Evolutionary conservation across 2,113 vertebrate genomes (phyloP).

Genomic region (Catharus minimus): DNA sequence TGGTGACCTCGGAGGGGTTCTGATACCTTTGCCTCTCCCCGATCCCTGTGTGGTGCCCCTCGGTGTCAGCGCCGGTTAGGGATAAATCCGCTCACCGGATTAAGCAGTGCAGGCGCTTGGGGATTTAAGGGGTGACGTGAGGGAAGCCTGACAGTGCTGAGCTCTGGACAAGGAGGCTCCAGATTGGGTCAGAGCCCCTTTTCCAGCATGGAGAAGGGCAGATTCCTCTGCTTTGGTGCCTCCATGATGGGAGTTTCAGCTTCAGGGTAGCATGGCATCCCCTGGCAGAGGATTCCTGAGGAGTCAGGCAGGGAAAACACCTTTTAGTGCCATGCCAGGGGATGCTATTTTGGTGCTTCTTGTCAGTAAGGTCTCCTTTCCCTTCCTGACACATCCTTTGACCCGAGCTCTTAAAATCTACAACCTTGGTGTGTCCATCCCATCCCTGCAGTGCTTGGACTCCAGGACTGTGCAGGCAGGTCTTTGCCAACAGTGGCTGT

Average conservation of each 20-base stretch:
- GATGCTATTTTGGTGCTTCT: neutral
- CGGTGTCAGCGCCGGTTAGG: neutral
- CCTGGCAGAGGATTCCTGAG: neutral
- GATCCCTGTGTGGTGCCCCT: neutral
- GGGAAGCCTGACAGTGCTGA: neutral
- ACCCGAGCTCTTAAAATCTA: neutral
- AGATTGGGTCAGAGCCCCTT: neutral
- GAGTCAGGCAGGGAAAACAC: neutral
- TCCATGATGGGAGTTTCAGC: accelerated
- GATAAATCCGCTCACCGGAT: constrained; percentile 23
- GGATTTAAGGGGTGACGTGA: constrained; percentile 39
- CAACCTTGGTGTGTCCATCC: accelerated
- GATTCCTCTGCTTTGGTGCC: neutral
- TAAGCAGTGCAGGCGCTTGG: neutral
- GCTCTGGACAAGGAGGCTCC: neutral
- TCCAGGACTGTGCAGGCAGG: neutral
- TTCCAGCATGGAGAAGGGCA: neutral
- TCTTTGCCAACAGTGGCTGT: neutral
- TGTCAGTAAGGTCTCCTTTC: neutral
- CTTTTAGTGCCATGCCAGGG: neutral
- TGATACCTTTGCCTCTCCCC: accelerated
- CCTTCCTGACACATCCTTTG: neutral
- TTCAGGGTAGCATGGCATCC: neutral
- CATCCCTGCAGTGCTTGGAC: accelerated
- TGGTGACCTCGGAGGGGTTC: neutral